Evolutionary conservation across 2,113 vertebrate species (phyloP).

Genomic region (Phrynosoma blainvillii): DNA sequence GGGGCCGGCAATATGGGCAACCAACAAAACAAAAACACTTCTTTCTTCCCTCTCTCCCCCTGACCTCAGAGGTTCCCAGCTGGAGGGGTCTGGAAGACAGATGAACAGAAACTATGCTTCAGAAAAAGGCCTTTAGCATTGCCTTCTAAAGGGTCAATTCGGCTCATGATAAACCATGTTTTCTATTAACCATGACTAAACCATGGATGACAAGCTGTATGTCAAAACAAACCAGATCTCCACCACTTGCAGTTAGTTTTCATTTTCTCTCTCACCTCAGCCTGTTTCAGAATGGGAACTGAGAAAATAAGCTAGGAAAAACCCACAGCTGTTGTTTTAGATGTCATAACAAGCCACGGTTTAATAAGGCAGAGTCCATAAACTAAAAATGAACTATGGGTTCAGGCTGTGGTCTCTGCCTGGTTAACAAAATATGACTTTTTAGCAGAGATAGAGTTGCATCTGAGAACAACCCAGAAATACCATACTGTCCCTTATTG

Average conservation of each 20-base stretch:
- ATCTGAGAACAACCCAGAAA: neutral
- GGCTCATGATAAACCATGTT: neutral
- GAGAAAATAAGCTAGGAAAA: neutral
- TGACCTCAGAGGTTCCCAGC: neutral
- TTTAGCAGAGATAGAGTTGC: neutral
- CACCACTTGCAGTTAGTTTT: neutral
- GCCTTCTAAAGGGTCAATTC: neutral
- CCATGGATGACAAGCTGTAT: neutral
- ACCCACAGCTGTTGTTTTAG: neutral
- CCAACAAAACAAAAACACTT: neutral
- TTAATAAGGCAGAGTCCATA: neutral
- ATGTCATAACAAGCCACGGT: neutral
- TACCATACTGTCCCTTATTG: neutral
- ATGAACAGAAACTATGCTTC: neutral
- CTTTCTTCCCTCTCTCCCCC: neutral
- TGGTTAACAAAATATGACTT: neutral
- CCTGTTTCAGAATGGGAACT: neutral
- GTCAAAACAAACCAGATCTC: too few species aligned
- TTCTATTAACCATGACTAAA: neutral
- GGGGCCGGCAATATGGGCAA: neutral
- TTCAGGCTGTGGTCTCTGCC: neutral
- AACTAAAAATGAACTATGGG: neutral
- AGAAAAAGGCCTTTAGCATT: too few species aligned
- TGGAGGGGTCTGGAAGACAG: neutral
- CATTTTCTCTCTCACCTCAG: neutral